Base-by-base conservation (phyloP, 30 jellyfish, hydroid and myxozoan species). In the Clytia hemisphaerica region DNA sequence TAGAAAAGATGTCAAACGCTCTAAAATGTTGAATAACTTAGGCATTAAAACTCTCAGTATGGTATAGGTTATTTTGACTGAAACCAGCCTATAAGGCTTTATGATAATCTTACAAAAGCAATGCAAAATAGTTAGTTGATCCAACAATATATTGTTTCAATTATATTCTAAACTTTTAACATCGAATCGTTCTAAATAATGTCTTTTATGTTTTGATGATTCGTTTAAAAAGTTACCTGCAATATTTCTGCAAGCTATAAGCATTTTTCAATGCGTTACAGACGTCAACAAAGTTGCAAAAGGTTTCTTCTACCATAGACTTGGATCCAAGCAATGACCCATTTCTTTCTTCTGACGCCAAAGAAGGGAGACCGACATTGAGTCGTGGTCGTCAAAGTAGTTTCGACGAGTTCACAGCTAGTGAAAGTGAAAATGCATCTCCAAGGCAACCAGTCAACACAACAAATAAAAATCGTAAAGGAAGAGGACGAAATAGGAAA, bases 281-380 rank as follows among this genome's bases (percentile, higher is more conserved):
- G 9, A 14, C n/a, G 12, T 21, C 12, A 21, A 9, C 9, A 12
- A 4, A 34, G 57, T 22, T 25, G 48, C 15, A 6, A 6, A n/a
- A 6, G 16, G 3, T 61, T 61, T 32, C 58, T 67, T 67, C 51
- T 64, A 80, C 80, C 3, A 1, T 76, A 9, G 72, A 83, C 38
- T 61, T 73, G 37, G 94, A 80, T 2, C 2, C 9, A 14, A 65
- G 59, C 24, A 83, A 80, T 21, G 94, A 82, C 60, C 88, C 89
- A 24, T 82, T 82, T 37, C 75, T 82, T 9, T 80, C 94, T 0
- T 42, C 84, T 45, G 84, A 82, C 49, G 78, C 94, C 3, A 79
- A 78, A n/a, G 83, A 77, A 10, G 60, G 93, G 32, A 30, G 70
- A 36, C 58, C 59, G 36, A 68, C 75, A 32, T 78, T 77, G 19